These are phyloP conservation scores for Ormyrus labotus DNA, from an alignment of 2,888 invertebrate species.

Conservation along the genomic window DNA sequence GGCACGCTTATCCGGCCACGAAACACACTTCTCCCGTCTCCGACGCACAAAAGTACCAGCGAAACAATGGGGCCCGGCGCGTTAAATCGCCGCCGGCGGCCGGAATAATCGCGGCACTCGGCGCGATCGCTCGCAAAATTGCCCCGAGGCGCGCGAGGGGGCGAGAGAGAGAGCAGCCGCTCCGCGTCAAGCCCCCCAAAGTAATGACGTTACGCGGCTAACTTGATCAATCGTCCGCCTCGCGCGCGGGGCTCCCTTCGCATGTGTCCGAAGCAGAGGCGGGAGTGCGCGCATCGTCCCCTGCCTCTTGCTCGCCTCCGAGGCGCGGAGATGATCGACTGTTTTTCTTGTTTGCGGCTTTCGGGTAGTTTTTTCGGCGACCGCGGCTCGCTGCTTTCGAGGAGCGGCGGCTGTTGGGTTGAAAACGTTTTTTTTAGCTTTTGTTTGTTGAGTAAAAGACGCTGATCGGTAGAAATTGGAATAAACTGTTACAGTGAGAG, in stretches of 20 bases:
- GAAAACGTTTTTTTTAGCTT: too few species aligned
- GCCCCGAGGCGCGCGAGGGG: constrained; percentile 67
- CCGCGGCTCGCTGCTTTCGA: too few species aligned
- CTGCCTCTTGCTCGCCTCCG: neutral
- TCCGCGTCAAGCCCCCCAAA: constrained; percentile 64
- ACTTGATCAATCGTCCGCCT: constrained; percentile 69
- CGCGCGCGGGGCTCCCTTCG: neutral
- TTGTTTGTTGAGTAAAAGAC: too few species aligned
- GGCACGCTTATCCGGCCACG: constrained; percentile 6
- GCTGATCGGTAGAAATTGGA: too few species aligned
- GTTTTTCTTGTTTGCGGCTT: too few species aligned
- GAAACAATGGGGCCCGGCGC: neutral
- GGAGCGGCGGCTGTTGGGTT: too few species aligned
- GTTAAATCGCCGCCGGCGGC: constrained; percentile 44
- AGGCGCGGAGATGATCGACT: too few species aligned
- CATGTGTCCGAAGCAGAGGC: constrained; percentile 18
- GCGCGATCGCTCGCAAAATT: constrained; percentile 70
- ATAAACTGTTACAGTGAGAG: too few species aligned
- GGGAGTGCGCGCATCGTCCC: neutral
- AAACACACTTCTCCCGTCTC: neutral
- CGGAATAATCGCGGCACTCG: constrained; percentile 67
- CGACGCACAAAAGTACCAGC: neutral
- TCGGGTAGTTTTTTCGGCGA: too few species aligned
- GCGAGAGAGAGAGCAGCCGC: constrained; percentile 56
- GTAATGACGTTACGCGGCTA: constrained; percentile 70